These are phyloP conservation scores for Anser cygnoides DNA, from an alignment of 2,113 vertebrate species.

Conservation along the genomic window DNA sequence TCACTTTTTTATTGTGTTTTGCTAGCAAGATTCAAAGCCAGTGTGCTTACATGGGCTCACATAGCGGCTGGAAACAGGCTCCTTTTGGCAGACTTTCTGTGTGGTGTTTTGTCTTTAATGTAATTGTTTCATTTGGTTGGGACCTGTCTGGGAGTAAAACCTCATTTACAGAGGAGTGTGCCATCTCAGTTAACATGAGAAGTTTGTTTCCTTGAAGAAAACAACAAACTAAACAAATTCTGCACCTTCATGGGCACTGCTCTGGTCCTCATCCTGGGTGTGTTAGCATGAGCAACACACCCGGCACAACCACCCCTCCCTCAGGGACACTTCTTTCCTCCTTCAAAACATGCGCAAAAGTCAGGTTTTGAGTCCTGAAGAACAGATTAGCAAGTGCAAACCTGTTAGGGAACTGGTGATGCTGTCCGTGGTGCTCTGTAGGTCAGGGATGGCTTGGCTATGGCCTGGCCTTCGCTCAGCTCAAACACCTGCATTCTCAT, in stretches of 20 bases:
- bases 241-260: not conserved
- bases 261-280: not conserved
- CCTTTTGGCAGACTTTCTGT: not conserved
- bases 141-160: not conserved
- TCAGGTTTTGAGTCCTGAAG: not conserved
- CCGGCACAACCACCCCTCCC: accelerated
- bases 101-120: not conserved
- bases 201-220: not conserved
- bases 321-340: not conserved
- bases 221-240: not conserved
- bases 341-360: not conserved
- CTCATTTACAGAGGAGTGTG: not conserved
- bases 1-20: not conserved
- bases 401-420: not conserved
- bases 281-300: not conserved
- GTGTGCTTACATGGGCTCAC: not conserved
- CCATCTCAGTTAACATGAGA: not conserved
- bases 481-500: not conserved
- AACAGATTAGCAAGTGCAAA: not conserved
- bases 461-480: not conserved
- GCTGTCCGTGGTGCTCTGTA: not conserved
- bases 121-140: not conserved
- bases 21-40: not conserved
- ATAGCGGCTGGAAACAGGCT: not conserved
- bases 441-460: not conserved